Evolutionary conservation across 2,888 invertebrate genomes (phyloP).

Genomic region (Ectemnius continuus): DNA sequence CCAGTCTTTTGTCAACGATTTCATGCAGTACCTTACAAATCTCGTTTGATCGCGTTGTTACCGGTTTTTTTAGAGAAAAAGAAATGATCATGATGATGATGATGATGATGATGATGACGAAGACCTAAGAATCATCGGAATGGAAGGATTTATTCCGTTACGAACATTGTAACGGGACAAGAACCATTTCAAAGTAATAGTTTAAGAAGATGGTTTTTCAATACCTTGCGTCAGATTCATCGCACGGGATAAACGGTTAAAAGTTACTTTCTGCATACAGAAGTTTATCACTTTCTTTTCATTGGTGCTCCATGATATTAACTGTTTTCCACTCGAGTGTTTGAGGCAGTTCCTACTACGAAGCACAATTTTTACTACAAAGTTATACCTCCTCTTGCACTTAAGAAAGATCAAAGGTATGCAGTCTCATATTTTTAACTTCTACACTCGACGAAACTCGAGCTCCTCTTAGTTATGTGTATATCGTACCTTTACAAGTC

Average conservation of each 20-base stretch:
- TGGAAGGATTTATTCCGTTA: slow-evolving; percentile 76
- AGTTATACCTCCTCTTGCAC: not conserved
- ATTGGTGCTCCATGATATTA: not conserved
- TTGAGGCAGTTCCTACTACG: not conserved
- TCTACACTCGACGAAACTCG: not conserved
- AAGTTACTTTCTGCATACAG: slow-evolving; percentile 29
- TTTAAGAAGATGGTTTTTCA: slow-evolving; percentile 48
- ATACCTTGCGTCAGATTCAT: slow-evolving; percentile 32
- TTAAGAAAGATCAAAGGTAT: slow-evolving; percentile 10
- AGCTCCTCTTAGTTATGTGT: slow-evolving; percentile 13
- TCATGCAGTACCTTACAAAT: slow-evolving; percentile 36
- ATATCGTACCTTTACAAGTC: slow-evolving; percentile 21
- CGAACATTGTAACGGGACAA: slow-evolving; percentile 69
- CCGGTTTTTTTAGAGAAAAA: slow-evolving; percentile 73
- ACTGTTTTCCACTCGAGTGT: slow-evolving; percentile 5
- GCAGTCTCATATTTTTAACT: not conserved
- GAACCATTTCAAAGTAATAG: slow-evolving; percentile 54
- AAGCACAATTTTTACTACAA: slow-evolving; percentile 5
- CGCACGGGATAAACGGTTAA: slow-evolving; percentile 25
- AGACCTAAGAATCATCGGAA: slow-evolving; percentile 74
- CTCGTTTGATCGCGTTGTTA: slow-evolving; percentile 63
- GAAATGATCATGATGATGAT: slow-evolving; percentile 60
- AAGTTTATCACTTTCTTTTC: slow-evolving; percentile 12
- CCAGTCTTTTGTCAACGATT: slow-evolving; percentile 46
- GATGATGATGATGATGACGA: slow-evolving; percentile 65